Conservation (phyloP, 2,797 vertebrate species). For the Neosilurus mollespiculum region DNA sequence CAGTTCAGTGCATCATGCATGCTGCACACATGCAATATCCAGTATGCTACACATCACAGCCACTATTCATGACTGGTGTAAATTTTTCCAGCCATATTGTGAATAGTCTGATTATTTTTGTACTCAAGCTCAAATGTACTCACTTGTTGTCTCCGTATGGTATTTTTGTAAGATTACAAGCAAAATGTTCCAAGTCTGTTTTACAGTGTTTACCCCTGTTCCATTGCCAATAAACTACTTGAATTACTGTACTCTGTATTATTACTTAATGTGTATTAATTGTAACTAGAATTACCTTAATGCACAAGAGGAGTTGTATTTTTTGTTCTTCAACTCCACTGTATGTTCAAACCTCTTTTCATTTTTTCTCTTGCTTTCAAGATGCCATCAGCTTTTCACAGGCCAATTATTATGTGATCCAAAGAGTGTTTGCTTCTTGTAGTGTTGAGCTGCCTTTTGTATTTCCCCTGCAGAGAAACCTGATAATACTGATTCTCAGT, state of each 20-base stretch:
- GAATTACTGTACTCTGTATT: slow-evolving; percentile 12
- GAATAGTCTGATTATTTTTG: slow-evolving; percentile 47
- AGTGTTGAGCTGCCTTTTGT: not conserved
- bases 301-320: not conserved
- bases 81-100: slow-evolving; percentile 43
- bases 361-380: not conserved
- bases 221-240: slow-evolving; percentile 62
- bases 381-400: not conserved
- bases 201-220: slow-evolving; percentile 56
- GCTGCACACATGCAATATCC: slow-evolving; percentile 51
- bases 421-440: not conserved
- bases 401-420: not conserved
- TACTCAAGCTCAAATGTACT: slow-evolving; percentile 33
- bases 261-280: not conserved
- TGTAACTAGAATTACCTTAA: not conserved
- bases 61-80: slow-evolving; percentile 20
- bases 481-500: not conserved
- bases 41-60: slow-evolving; percentile 3
- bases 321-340: not conserved
- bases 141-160: slow-evolving; percentile 42
- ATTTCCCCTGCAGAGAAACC: not conserved
- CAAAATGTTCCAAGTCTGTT: slow-evolving; percentile 31
- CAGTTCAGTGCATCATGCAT: slow-evolving; percentile 47
- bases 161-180: slow-evolving; percentile 55
- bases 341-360: not conserved